Percentiles rank a stretch among this genome's conserved stretches.
Conservation (phyloP, 2,797 vertebrate genomes). For the Prionace glauca region DNA sequence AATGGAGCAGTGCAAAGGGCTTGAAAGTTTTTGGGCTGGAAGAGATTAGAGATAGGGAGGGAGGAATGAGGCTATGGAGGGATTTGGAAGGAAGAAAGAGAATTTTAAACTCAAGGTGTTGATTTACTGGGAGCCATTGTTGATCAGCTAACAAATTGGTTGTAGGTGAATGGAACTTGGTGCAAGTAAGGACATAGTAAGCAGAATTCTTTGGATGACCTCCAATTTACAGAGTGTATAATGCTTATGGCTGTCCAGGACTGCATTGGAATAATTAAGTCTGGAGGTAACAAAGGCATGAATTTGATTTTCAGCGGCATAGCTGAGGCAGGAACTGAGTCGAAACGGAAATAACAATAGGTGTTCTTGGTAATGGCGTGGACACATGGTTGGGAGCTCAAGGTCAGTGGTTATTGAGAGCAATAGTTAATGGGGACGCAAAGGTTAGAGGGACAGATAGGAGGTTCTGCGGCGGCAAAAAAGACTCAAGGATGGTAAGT, state of each 20-base stretch:
- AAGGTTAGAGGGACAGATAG: too few species aligned
- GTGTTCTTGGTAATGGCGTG: not conserved
- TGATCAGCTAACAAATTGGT: not conserved
- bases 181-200: not conserved
- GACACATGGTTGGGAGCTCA: not conserved
- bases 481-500: too few species aligned
- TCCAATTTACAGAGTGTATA: not conserved
- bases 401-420: not conserved
- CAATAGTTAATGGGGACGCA: too few species aligned
- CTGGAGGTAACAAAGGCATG: not conserved
- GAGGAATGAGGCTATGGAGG: not conserved
- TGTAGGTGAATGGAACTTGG: not conserved
- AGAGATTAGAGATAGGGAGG: not conserved
- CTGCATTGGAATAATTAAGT: not conserved
- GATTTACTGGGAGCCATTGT: not conserved
- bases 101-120: not conserved
- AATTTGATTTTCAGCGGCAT: not conserved
- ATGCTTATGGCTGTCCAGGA: not conserved
- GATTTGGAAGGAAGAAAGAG: not conserved
- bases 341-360: not conserved
- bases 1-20: not conserved
- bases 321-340: not conserved
- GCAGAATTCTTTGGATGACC: not conserved
- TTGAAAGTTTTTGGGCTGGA: not conserved
- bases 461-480: too few species aligned